These are phyloP conservation scores for Turnix velox DNA, from an alignment of 2,113 vertebrate species.

Conservation along the genomic window DNA sequence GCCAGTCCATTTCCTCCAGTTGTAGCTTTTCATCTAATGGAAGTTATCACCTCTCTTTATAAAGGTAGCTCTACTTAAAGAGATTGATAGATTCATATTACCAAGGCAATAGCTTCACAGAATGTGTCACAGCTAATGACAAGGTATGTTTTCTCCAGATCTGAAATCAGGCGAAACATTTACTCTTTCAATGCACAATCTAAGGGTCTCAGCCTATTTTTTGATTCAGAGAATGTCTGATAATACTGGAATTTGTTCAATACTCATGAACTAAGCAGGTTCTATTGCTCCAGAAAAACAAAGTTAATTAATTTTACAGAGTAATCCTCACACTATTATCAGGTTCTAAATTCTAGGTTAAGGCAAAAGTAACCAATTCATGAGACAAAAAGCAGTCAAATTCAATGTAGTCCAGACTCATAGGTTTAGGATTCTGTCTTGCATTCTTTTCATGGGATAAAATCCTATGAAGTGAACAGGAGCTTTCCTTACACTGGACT, in stretches of 20 bases:
- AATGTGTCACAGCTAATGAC: not conserved
- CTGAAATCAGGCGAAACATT: not conserved
- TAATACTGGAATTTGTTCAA: not conserved
- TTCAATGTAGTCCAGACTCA: not conserved
- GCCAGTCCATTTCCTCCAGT: not conserved
- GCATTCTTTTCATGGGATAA: not conserved
- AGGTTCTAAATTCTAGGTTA: not conserved
- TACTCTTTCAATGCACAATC: not conserved
- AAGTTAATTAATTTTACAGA: not conserved
- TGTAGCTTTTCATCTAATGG: not conserved
- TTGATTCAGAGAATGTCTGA: not conserved
- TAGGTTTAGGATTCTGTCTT: not conserved
- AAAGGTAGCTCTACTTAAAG: not conserved
- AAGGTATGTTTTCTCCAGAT: not conserved
- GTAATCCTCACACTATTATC: not conserved
- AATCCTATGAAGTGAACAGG: not conserved
- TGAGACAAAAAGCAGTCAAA: not conserved
- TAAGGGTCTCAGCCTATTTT: not conserved
- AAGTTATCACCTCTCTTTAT: not conserved
- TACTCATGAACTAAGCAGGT: not conserved
- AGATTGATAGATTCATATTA: not conserved
- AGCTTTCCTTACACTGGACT: not conserved
- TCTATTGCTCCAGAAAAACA: not conserved
- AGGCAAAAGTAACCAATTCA: not conserved
- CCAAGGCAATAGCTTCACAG: not conserved